A percentile compares a stretch with the other conserved stretches of the same genome.
Conservation (phyloP, 2,888 invertebrate genomes). For the Limnephilus lunatus region DNA sequence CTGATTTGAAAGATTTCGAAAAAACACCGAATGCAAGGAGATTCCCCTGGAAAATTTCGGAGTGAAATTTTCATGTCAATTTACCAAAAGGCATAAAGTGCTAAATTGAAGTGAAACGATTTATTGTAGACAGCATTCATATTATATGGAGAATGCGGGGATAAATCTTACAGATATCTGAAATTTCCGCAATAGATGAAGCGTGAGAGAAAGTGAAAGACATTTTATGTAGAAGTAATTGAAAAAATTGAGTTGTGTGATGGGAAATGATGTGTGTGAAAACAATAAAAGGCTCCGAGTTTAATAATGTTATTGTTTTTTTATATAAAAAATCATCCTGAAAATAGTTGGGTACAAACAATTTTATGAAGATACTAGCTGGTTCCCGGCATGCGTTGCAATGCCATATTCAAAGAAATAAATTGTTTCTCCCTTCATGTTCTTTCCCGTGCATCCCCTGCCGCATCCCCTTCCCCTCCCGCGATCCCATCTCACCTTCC, state of each 20-base stretch:
- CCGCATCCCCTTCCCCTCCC: too few species aligned
- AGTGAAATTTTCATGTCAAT: conserved; percentile 26
- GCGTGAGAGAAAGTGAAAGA: background rate
- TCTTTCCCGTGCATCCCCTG: too few species aligned
- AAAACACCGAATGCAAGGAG: background rate
- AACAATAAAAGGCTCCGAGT: background rate
- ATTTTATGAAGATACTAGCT: too few species aligned
- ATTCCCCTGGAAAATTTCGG: background rate
- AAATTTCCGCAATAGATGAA: background rate
- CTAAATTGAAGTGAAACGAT: conserved; percentile 20
- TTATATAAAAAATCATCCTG: too few species aligned
- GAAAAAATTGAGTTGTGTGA: background rate
- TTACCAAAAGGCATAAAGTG: conserved; percentile 22
- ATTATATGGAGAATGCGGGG: background rate
- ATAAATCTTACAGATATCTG: background rate
- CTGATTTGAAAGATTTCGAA: background rate
- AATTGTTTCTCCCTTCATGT: too few species aligned
- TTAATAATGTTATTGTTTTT: too few species aligned
- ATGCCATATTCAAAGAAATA: too few species aligned
- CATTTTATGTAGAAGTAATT: background rate
- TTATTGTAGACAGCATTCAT: background rate
- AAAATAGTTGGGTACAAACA: too few species aligned
- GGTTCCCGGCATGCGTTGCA: too few species aligned
- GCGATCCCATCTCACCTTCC: too few species aligned
- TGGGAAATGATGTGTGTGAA: background rate